A percentile compares a stretch with the other conserved stretches of the same genome.
These are phyloP conservation scores for Tetranychus truncatus DNA, from an alignment of 2,888 invertebrate species.

Conservation along the genomic window DNA sequence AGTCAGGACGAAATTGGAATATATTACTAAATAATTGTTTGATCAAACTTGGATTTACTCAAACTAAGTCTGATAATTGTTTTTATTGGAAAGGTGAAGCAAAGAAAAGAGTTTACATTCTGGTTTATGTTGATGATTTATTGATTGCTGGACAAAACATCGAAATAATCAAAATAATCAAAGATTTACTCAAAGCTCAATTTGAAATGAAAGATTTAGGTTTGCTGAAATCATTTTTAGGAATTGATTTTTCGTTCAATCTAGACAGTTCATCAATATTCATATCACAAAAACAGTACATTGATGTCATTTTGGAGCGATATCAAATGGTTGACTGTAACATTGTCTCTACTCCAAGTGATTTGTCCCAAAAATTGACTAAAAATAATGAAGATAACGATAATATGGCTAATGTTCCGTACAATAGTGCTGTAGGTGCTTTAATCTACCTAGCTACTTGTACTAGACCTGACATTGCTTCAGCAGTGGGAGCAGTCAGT, in stretches of 20 bases:
- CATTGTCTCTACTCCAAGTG: slow-evolving; percentile 7
- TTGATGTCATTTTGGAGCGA: not conserved
- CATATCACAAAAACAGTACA: not conserved
- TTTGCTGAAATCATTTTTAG: slow-evolving; percentile 5
- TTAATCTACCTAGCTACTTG: slow-evolving; percentile 11
- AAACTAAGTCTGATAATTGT: slow-evolving; percentile 21
- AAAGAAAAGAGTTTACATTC: slow-evolving; percentile 17
- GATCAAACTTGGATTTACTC: slow-evolving; percentile 18
- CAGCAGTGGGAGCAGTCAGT: slow-evolving; percentile 10
- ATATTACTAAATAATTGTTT: slow-evolving; percentile 19
- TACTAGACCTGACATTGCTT: slow-evolving; percentile 18
- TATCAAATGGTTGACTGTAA: slow-evolving; percentile 20
- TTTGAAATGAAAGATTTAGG: slow-evolving; percentile 13
- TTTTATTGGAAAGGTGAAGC: slow-evolving; percentile 17
- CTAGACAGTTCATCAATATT: slow-evolving; percentile 3
- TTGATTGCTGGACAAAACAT: slow-evolving; percentile 12
- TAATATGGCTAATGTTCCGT: not conserved
- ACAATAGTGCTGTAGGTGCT: slow-evolving; percentile 11
- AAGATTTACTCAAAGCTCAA: not conserved
- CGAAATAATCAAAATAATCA: slow-evolving; percentile 7
- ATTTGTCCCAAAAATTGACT: not conserved
- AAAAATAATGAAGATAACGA: not conserved
- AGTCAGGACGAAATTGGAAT: slow-evolving; percentile 26
- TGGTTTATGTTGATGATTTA: slow-evolving; percentile 26
- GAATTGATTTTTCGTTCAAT: slow-evolving; percentile 10